Evolutionary conservation across 2,113 vertebrate genomes (phyloP), one percentile per base, ranked within the genome.

Genomic region (Struthio camelus): DNA sequence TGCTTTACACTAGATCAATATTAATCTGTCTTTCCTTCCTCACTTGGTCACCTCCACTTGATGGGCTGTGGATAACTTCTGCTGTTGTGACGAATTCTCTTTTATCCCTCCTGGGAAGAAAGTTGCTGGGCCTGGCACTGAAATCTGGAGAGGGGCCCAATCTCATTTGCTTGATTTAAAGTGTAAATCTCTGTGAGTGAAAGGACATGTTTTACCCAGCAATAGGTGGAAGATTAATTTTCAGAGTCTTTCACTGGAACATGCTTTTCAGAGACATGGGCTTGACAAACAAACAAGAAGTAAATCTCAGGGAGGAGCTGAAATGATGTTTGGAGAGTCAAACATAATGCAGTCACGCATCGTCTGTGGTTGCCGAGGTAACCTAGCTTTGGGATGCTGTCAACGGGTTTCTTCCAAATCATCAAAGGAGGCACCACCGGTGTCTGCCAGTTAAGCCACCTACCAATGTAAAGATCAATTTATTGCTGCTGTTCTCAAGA

Each of bases 231-330:
- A 75, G 84, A 95, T 85, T 95, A 90, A 95, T 95, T 95, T 97
- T 93, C 13, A 0, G 23, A 95, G 23, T 71, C 58, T 87, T 94
- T 95, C 85, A 91, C 42, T 87, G 90, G 85, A 95, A 94, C 66
- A 61, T 90, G 71, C 34, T 90, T 94, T 97, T 89, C 80, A 90
- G 90, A 94, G 66, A 92, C 38, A 83, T 13, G 71, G 15, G 56
- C 54, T 95, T 97, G 82, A 96, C 83, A 96, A 96, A 97, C 80
- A 97, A 97, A 95, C 54, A 94, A 93, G 70, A 94, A 72, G 79
- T 91, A 87, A 96, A 82, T 92, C 89, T 97, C 77, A 70, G 94
- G 92, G 89, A 96, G 90, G 95, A 92, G 54, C 38, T 90, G 90
- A 94, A 96, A 87, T 73, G 42, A 59, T 94, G 86, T 94, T 95